Evolutionary conservation across 2,113 vertebrate species (phyloP), one percentile per base, ranked within the genome.

Genomic region (Eurystomus gularis): DNA sequence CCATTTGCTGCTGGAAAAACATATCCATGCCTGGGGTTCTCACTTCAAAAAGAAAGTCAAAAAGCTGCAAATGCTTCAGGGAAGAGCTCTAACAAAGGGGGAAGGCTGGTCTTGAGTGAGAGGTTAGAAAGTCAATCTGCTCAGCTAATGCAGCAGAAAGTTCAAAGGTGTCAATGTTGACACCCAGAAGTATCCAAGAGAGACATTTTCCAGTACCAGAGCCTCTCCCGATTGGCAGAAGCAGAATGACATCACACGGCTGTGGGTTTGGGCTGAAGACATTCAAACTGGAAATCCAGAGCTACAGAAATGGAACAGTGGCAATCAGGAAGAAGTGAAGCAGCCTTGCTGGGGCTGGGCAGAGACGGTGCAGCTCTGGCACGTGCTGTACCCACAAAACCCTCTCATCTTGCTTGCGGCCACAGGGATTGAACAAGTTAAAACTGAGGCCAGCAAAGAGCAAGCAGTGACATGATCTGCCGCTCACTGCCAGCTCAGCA

Each of bases 11-110:
- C 52, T 92, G 77, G 83, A 94, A 84, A 89, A 94, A 88, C 83
- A 61, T 40, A 70, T 10, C 65, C n/a, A 6, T 37, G 83, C 54
- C 77, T 14, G 57, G 21, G 52, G 13, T 89, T 92, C 72, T 86
- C 29, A 72, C 86, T 91, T 92, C 86, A 96, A 71, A 95, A 93
- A 91, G 60, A 55, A 88, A 90, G 80, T 44, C 88, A 76, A 88
- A 86, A 95, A 93, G 72, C 64, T 88, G 55, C 68, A 88, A 88
- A 83, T 12, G 40, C 20, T 81, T 93, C 85, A 88, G 85, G 52
- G 69, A 64, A 94, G 48, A 90, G 33, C 42, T 75, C 39, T 57
- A 75, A 88, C 77, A 81, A 94, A 40, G 42, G 64, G 55, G 7
- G 46, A 54, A 77, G 84, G 51, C 18, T 73, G 39, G 28, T 68